Evolutionary conservation across 2,797 vertebrate genomes (phyloP), one percentile per base, ranked within the genome.

Genomic region (Setipinna tenuifilis): DNA sequence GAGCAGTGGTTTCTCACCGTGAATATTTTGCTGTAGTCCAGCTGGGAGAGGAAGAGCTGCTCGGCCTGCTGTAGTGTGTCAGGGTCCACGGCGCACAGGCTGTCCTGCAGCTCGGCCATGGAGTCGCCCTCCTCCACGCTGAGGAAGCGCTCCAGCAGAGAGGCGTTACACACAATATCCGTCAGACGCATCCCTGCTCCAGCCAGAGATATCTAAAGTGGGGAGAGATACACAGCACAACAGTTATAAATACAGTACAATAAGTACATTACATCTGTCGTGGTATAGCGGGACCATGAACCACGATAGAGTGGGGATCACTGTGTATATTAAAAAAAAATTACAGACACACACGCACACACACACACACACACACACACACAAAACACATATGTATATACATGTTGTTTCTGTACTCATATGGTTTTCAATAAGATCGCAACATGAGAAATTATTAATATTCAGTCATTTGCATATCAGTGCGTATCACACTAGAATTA

Each of bases 41-140:
- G 83, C 88, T 97, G 94, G 3, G 96, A 93, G 62, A 97, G 89
- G 87, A 97, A 97, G 59, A 93, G 91, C 50, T 89, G 91, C 82
- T 96, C 95, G 0, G 94, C 89, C 35, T 94, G 91, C 17, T 84
- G 94, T 89, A 97, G 94, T 44, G 94, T 83, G 46, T 94, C 65
- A 0, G 87, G 86, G 0, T 96, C 94, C 48, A 95, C 83, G 0
- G 90, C 83, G 57, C 97, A 98, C 71, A 98, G 94, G 65, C 85
- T 88, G 1, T 0, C 80, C 90, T 96, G 96, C 84, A 97, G 93
- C 7, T 91, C 87, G 0, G 81, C 82, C 88, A 90, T 87, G 21
- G 83, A 85, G 0, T 83, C 86, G 3, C 93, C 87, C 0, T 50
- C 57, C 0, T 92, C 91, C 58, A 92, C 88, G 0, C 0, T 89